A percentile compares a stretch with the other conserved stretches of the same genome.
Evolutionary conservation across 2,113 vertebrate species (phyloP).

Genomic region (Brachypteracias leptosomus): DNA sequence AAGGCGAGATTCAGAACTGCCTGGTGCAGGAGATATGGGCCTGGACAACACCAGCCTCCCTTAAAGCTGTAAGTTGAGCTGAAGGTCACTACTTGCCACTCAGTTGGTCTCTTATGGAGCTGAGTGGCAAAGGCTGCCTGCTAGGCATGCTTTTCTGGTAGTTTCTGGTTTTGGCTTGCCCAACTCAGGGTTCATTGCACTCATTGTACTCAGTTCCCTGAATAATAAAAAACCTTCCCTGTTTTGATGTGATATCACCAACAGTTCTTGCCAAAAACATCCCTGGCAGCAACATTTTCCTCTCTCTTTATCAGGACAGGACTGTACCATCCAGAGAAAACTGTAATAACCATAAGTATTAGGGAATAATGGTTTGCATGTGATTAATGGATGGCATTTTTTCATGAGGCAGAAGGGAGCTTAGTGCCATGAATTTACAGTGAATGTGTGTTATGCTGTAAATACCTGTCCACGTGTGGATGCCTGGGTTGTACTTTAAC

Average conservation of each 20-base stretch:
- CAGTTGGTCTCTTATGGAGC: neutral
- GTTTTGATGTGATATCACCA: neutral
- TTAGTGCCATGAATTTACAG: neutral
- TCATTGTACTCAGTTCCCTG: neutral
- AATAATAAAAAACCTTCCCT: neutral
- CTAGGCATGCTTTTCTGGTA: fast-evolving
- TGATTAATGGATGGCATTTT: neutral
- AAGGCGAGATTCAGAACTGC: neutral
- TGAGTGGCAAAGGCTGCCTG: neutral
- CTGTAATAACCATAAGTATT: neutral
- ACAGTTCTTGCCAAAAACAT: neutral
- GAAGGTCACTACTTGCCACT: neutral
- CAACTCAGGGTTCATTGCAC: neutral
- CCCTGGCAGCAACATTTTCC: fast-evolving
- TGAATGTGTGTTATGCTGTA: neutral
- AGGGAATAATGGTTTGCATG: neutral
- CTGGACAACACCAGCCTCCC: neutral
- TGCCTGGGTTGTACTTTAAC: neutral
- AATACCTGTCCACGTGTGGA: neutral
- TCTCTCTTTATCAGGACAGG: neutral
- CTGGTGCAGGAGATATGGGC: neutral
- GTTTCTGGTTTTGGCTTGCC: neutral
- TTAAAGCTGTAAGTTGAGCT: neutral
- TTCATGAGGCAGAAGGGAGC: neutral
- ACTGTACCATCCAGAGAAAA: neutral